A percentile compares a stretch with the other conserved stretches of the same genome.
phyloP scores from a whole-genome alignment of 2,888 invertebrate genomes.

The Mythimna lalbum region DNA sequence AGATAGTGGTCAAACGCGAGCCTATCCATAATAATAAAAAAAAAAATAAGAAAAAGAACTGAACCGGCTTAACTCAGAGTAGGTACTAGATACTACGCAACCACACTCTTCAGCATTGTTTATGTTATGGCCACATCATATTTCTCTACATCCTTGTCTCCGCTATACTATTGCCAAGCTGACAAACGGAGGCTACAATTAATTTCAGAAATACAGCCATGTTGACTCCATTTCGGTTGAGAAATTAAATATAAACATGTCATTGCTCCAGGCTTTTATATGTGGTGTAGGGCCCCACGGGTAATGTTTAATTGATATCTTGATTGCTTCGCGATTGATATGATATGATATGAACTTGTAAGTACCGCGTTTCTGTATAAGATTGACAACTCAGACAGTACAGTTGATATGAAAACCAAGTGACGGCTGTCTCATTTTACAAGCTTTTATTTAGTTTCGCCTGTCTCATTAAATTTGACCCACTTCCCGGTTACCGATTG shows the following conservation, averaged over 20 bases:
- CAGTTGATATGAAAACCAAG: neutral
- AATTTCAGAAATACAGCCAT: conserved; percentile 80
- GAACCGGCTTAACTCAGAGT: neutral
- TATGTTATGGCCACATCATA: conserved; percentile 36
- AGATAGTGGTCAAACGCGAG: too few relatives aligned
- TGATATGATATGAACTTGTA: conserved; percentile 33
- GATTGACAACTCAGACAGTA: conserved; percentile 4
- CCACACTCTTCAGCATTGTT: neutral
- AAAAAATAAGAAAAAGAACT: too few relatives aligned
- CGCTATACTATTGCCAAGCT: conserved; percentile 74
- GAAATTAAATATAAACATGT: conserved; percentile 79
- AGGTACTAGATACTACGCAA: too few relatives aligned
- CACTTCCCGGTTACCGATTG: too few relatives aligned
- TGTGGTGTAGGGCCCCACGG: conserved; percentile 55
- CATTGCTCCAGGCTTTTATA: conserved; percentile 67
- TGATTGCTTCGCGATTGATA: conserved; percentile 64
- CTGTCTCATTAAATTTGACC: too few relatives aligned
- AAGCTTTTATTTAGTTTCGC: too few relatives aligned
- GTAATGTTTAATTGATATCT: conserved; percentile 69
- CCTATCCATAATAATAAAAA: too few relatives aligned
- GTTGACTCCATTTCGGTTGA: conserved; percentile 76
- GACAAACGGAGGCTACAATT: conserved; percentile 82
- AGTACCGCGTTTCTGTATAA: neutral
- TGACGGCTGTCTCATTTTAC: neutral
- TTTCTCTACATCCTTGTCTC: conserved; percentile 36